A percentile compares a stretch with the other conserved stretches of the same genome.
phyloP scores from a whole-genome alignment of 1,140 invertebrate species.

The Pogonognathellus flavescens region DNA sequence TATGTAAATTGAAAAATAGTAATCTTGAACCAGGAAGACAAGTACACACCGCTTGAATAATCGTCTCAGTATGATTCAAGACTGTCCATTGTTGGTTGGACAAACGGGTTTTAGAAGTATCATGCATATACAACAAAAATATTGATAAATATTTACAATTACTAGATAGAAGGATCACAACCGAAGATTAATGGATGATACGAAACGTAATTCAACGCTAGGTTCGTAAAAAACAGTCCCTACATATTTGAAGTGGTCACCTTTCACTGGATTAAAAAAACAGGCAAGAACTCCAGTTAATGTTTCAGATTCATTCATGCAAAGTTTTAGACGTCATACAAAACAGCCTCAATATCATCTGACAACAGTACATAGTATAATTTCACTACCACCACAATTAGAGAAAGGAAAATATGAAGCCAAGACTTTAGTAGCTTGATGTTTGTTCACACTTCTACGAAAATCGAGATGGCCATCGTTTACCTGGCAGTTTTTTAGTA shows the following conservation, averaged over 20 bases:
- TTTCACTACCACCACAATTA: conserved; percentile 1
- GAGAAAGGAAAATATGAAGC: conserved; percentile 26
- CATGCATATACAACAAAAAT: background rate
- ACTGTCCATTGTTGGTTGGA: background rate
- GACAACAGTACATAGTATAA: conserved; percentile 41
- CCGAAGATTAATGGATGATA: conserved; percentile 30
- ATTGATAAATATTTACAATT: conserved; percentile 26
- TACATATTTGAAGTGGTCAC: conserved; percentile 36
- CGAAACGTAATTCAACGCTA: conserved; percentile 8
- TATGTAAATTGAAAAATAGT: background rate
- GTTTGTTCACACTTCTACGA: conserved; percentile 30
- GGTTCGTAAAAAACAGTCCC: conserved; percentile 7
- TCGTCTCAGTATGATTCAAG: background rate
- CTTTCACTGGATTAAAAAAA: conserved; percentile 14
- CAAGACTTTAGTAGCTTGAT: conserved; percentile 31
- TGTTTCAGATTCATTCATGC: conserved; percentile 42
- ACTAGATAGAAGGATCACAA: conserved; percentile 11
- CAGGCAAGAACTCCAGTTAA: conserved; percentile 11
- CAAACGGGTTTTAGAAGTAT: background rate
- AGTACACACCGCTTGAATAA: background rate
- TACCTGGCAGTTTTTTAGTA: conserved; percentile 94
- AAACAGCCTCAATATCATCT: conserved; percentile 58
- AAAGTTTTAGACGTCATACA: conserved; percentile 44
- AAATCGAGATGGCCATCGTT: conserved; percentile 64
- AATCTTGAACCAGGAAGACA: background rate